Evolutionary conservation across 2,888 invertebrate species (phyloP), one percentile per base, ranked within the genome.

Genomic region (Xestia rhomboidea): DNA sequence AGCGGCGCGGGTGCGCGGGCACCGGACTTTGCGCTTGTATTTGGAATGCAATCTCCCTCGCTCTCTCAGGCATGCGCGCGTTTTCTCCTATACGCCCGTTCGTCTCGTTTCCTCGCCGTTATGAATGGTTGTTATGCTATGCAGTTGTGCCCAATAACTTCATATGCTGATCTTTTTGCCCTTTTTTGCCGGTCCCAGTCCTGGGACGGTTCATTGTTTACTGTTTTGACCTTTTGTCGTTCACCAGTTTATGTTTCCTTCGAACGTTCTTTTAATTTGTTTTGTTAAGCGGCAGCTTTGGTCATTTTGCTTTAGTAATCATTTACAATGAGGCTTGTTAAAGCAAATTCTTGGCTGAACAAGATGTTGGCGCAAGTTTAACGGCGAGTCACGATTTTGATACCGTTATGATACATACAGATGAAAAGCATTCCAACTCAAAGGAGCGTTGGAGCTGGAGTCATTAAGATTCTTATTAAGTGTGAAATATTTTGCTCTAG

Each of bases 21-120:
- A 89, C 77, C 76, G 77, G 87, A 84, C 91, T 88, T 91, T 89
- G 92, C 89, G 92, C 89, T 90, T 83, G 88, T 88, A 88, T 89
- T 90, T 87, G 95, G 96, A 96, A 96, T 96, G 96, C 96, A 95
- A 95, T 96, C 95, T 95, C 93, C 93, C 94, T 96, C 92, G 93
- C 96, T 95, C 95, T 95, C 94, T 95, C 95, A 90, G 91, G 89
- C 94, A 93, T 90, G 92, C 90, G 87, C 89, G 76, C 90, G 92
- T 92, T 94, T 96, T 95, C 94, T 93, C 94, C 90, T 87, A 90
- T 91, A 90, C 88, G 79, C 81, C 76, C 73, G 66, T 86, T 83
- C 90, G 91, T 95, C 95, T 94, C 94, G 91, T 93, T 95, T 93
- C 91, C 92, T 93, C 95, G 85, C 91, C 89, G 89, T 92, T 93